A percentile compares a stretch with the other conserved stretches of the same genome.
These are phyloP conservation scores for Fukomys damarensis DNA, from an alignment of 2,113 vertebrate species.

Conservation along the genomic window DNA sequence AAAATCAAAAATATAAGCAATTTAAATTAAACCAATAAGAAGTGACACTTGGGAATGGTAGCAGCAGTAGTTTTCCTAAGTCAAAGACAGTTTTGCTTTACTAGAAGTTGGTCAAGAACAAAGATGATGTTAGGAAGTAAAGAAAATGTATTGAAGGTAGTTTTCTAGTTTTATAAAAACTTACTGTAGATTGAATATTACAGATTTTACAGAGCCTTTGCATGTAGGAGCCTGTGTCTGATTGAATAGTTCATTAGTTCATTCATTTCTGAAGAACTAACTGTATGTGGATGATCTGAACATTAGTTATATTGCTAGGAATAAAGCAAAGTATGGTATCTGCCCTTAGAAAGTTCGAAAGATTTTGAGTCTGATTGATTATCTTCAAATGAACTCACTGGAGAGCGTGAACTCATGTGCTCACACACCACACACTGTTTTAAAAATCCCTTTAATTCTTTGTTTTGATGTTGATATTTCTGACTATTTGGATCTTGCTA, in stretches of 20 bases:
- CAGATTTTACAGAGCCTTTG: background rate
- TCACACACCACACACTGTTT: background rate
- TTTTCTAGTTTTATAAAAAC: conserved; percentile 40
- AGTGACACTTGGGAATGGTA: background rate
- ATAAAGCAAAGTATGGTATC: background rate
- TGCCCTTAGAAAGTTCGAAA: background rate
- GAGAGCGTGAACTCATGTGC: background rate
- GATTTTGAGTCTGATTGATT: background rate
- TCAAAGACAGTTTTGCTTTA: background rate
- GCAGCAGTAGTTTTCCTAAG: background rate
- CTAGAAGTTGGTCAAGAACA: background rate
- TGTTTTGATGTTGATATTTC: background rate
- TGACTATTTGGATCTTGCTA: background rate
- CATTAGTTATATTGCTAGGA: background rate
- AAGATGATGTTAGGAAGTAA: background rate
- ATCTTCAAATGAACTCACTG: background rate
- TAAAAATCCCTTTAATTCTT: background rate
- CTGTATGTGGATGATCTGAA: background rate
- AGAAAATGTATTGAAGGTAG: background rate
- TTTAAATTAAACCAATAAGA: background rate
- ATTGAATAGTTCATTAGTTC: background rate
- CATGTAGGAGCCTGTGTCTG: background rate
- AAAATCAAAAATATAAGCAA: background rate
- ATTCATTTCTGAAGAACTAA: background rate
- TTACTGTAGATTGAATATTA: background rate